Evolutionary conservation across 1,140 invertebrate genomes (phyloP), one percentile per base, ranked within the genome.

Genomic region (Dolichoris vasculosae): DNA sequence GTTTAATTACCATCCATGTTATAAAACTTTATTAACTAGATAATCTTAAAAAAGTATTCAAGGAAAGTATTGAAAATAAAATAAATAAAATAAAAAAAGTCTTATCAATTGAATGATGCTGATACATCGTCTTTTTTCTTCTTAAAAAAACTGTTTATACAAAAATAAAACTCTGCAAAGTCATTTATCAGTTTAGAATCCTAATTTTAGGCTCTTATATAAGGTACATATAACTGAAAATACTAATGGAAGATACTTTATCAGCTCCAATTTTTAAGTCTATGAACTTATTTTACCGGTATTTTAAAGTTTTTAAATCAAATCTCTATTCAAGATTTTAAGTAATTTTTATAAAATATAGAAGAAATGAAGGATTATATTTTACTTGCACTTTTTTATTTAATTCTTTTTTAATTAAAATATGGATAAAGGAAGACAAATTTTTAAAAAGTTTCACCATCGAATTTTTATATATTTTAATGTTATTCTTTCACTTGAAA

Each of bases 271-370:
- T 85, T 84, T 75, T 80, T 67, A 26, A 63, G 32, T 26, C 51
- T 17, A 55, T 30, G n/a, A 64, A 69, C 76, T 85, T 80, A 75
- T 75, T 81, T 84, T 55, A 79, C 76, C 76, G 77, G 80, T 85
- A 75, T 81, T 85, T 81, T 75, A 85, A 85, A 80, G 84, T 80
- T 85, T 80, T 85, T 85, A 80, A 84, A 84, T 84, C 75, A 84
- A 79, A 48, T 80, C 77, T 75, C 76, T 46, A 71, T 84, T 79
- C 83, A 79, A 40, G 73, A 78, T 46, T 84, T 84, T 84, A 73
- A 84, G 79, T 84, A 84, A 84, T 64, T 84, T 84, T 84, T 84
- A 79, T 84, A 79, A 84, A 73, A 84, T 84, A 79, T 84, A 78
- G 38, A 63, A 78, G 32, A 13, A 46, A 46, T 46, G 64, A 80